Percentiles rank a stretch among this genome's conserved stretches.
Evolutionary conservation across 2,113 vertebrate genomes (phyloP).

Genomic region (Phodopus roborovskii): DNA sequence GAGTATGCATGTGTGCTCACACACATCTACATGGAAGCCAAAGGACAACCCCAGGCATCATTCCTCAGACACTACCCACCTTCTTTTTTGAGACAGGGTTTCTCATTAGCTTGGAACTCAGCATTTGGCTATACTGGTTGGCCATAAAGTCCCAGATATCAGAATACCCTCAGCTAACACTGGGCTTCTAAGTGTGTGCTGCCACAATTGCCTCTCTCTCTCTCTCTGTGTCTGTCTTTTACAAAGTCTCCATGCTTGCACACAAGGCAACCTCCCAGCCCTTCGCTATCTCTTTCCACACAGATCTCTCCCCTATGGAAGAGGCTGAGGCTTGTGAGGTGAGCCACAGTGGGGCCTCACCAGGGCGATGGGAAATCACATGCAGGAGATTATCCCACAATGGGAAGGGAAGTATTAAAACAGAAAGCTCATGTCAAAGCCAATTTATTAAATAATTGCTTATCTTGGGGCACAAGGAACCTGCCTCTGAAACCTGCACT

Average conservation of each 20-base stretch:
- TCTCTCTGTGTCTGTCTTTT: too few species aligned
- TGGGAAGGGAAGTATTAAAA: slow-evolving; percentile 61
- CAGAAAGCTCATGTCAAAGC: slow-evolving; percentile 34
- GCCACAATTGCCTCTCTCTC: background rate
- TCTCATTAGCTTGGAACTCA: background rate
- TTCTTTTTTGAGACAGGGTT: background rate
- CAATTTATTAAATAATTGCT: slow-evolving; percentile 60
- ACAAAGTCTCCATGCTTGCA: background rate
- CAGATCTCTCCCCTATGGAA: background rate
- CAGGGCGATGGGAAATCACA: background rate
- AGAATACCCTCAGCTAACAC: background rate
- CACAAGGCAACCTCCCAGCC: background rate
- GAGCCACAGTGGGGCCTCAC: background rate
- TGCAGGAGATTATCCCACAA: slow-evolving; percentile 44
- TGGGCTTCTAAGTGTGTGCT: background rate
- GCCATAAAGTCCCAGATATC: background rate
- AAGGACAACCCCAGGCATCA: background rate
- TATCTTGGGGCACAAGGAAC: slow-evolving; percentile 45
- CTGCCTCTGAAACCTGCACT: background rate
- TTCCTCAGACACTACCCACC: background rate
- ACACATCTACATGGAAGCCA: background rate
- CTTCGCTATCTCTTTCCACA: background rate
- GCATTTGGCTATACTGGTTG: background rate
- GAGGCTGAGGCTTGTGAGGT: background rate
- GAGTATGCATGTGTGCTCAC: too few species aligned